Evolutionary conservation across 2,113 vertebrate genomes (phyloP).

Genomic region (Climacteris rufus): DNA sequence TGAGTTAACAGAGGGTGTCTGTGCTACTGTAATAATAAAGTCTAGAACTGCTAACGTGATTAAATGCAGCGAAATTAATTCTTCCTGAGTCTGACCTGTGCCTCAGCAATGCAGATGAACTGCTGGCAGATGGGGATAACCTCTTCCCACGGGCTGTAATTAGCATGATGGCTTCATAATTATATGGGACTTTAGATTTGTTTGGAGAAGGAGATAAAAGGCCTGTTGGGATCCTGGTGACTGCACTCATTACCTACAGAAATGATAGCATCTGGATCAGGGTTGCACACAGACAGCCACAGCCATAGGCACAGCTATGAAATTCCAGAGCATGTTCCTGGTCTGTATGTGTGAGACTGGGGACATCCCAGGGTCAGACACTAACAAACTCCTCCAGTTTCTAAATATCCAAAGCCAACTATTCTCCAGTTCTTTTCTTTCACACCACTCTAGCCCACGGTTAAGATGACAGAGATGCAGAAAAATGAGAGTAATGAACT

Average conservation of each 20-base stretch:
- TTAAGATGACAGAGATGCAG: background rate
- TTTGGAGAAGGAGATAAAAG: background rate
- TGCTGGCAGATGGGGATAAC: background rate
- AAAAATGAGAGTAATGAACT: background rate
- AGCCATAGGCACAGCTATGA: background rate
- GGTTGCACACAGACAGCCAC: background rate
- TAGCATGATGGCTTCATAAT: background rate
- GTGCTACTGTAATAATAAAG: background rate
- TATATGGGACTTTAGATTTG: background rate
- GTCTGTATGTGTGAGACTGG: rapidly evolving
- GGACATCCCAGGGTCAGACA: background rate
- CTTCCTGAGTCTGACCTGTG: background rate
- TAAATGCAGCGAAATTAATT: background rate
- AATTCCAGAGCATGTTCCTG: background rate
- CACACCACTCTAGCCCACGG: background rate
- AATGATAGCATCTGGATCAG: background rate
- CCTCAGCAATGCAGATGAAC: background rate
- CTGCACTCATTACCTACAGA: background rate
- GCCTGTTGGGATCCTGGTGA: background rate
- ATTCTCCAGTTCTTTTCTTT: background rate
- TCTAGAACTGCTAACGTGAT: background rate
- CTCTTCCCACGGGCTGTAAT: background rate
- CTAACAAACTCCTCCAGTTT: background rate
- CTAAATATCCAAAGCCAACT: background rate
- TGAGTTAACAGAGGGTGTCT: background rate